Conservation (phyloP, 2,888 invertebrate species). For the Terebella lapidaria region DNA sequence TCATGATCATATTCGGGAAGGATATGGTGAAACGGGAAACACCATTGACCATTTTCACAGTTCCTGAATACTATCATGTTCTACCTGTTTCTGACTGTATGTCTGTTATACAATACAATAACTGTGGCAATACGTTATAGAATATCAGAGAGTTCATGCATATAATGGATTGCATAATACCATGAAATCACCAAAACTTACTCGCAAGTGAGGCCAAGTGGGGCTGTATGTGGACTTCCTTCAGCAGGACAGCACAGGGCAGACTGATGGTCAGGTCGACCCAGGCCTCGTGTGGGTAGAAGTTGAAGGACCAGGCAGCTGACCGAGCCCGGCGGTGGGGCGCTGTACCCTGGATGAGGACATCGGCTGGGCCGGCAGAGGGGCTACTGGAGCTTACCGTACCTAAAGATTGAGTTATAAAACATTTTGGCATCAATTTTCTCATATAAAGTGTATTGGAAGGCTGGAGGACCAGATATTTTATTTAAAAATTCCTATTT, state of each 20-base stretch:
- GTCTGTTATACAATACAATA: too few relatives aligned
- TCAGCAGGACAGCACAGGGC: slow-evolving; percentile 81
- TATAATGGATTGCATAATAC: too few relatives aligned
- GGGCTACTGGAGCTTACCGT: slow-evolving; percentile 75
- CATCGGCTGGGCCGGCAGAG: slow-evolving; percentile 83
- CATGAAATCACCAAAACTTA: too few relatives aligned
- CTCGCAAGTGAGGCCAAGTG: slow-evolving; percentile 48
- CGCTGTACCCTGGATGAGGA: slow-evolving; percentile 75
- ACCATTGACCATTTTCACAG: background rate
- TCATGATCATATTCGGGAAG: background rate
- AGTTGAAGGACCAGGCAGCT: slow-evolving; percentile 94
- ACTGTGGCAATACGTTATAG: too few relatives aligned
- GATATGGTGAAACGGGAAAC: too few relatives aligned
- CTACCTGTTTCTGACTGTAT: too few relatives aligned
- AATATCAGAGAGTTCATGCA: too few relatives aligned
- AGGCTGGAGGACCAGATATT: too few relatives aligned
- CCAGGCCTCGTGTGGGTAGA: slow-evolving; percentile 79
- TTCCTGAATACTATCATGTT: background rate
- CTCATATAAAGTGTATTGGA: too few relatives aligned
- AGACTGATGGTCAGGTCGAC: slow-evolving; percentile 80
- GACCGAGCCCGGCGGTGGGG: slow-evolving; percentile 80
- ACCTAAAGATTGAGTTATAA: too few relatives aligned
- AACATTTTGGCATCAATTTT: too few relatives aligned
- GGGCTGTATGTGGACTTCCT: slow-evolving; percentile 67
- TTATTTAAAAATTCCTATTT: too few relatives aligned